These are phyloP conservation scores for Microcebus murinus DNA, from an alignment of 2,113 vertebrate species.

Conservation along the genomic window DNA sequence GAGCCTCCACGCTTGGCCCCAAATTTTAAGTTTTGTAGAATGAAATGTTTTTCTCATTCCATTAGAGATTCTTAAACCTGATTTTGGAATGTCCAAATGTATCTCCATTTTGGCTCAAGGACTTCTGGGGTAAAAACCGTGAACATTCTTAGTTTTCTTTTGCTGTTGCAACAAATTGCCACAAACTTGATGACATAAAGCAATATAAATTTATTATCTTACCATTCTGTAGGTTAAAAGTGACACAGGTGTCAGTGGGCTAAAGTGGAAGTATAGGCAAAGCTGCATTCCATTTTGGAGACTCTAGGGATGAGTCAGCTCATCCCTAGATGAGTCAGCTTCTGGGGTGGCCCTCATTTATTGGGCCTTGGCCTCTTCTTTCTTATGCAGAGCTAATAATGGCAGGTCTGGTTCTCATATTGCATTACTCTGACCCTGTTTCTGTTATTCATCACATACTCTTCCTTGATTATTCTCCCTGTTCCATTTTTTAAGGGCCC, in stretches of 20 bases:
- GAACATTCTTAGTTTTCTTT: not conserved
- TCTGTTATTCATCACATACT: not conserved
- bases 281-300: not conserved
- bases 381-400: not conserved
- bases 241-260: not conserved
- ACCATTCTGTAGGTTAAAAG: not conserved
- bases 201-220: not conserved
- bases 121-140: not conserved
- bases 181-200: not conserved
- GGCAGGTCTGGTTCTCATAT: not conserved
- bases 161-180: not conserved
- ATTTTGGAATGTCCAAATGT: not conserved
- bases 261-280: not conserved
- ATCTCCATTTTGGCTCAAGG: not conserved
- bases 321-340: no score
- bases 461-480: not conserved
- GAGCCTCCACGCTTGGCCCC: no score
- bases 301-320: not conserved
- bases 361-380: not conserved
- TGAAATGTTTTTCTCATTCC: constrained; percentile 5
- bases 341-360: not conserved
- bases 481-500: not conserved
- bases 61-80: constrained; percentile 23
- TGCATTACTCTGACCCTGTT: not conserved
- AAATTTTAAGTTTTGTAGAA: constrained; percentile 19